Percentiles rank a stretch among this genome's conserved stretches.
These are phyloP conservation scores for Nipponacmea schrenckii DNA, from an alignment of 2,888 invertebrate genomes.

Conservation along the genomic window DNA sequence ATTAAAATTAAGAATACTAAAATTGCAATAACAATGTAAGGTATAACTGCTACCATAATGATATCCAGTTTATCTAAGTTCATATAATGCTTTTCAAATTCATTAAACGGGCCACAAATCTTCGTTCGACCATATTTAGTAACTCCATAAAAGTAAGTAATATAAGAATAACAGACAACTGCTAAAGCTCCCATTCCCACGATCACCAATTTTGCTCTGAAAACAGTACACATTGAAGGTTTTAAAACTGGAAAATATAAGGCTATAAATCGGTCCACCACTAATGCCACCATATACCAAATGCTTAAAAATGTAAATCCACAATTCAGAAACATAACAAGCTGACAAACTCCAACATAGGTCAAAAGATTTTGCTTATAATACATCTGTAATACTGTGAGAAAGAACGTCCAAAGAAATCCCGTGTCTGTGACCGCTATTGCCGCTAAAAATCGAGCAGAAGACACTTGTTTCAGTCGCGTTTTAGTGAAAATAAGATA, in stretches of 20 bases:
- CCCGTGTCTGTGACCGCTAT: constrained; percentile 82
- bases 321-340: constrained; percentile 76
- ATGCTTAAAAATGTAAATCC: constrained; percentile 51
- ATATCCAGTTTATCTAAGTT: constrained; percentile 45
- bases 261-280: constrained; percentile 53
- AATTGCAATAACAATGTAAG: constrained; percentile 42
- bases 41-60: constrained; percentile 46
- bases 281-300: constrained; percentile 52
- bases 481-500: constrained; percentile 80
- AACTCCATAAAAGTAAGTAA: constrained; percentile 48
- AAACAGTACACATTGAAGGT: constrained; percentile 55
- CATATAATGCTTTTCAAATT: constrained; percentile 28
- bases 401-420: constrained; percentile 76
- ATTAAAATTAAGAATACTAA: constrained; percentile 44
- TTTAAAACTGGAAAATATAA: constrained; percentile 52
- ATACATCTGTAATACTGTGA: constrained; percentile 27
- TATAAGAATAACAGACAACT: constrained; percentile 53
- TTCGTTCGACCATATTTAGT: constrained; percentile 16
- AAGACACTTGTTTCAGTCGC: constrained; percentile 80
- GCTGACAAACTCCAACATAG: constrained; percentile 76
- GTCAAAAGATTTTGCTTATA: constrained; percentile 32
- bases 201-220: constrained; percentile 59
- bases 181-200: constrained; percentile 46
- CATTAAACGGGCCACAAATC: constrained; percentile 28
- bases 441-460: constrained; percentile 81